Percentiles rank a stretch among this genome's conserved stretches.
These are phyloP conservation scores for Dromius quadrimaculatus DNA, from an alignment of 2,888 invertebrate species.

Conservation along the genomic window DNA sequence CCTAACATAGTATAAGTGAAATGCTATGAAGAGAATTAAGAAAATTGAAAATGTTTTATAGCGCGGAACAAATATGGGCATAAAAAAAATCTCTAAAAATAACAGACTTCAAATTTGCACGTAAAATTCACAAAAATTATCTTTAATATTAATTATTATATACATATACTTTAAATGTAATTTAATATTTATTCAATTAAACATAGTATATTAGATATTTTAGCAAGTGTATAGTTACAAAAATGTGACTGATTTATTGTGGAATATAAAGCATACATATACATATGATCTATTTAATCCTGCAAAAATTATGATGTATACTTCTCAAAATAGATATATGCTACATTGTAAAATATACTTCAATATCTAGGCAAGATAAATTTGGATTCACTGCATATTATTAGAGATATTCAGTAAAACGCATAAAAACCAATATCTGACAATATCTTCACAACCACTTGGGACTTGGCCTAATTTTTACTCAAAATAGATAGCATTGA, in stretches of 20 bases:
- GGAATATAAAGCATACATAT: constrained; percentile 30
- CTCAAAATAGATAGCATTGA: no score
- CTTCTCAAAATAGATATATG: constrained; percentile 8
- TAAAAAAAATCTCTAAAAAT: not conserved
- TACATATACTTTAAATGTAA: constrained; percentile 40
- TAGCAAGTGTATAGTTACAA: constrained; percentile 41
- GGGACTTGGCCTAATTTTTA: no score
- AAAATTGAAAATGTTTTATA: not conserved
- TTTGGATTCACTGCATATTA: constrained; percentile 9
- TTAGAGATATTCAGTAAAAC: constrained; percentile 15
- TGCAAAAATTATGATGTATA: constrained; percentile 2
- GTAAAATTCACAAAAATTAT: constrained; percentile 40
- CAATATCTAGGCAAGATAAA: constrained; percentile 8
- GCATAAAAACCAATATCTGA: constrained; percentile 17
- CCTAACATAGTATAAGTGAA: not conserved
- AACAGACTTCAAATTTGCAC: constrained; percentile 25
- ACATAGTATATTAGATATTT: constrained; percentile 33
- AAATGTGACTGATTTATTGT: constrained; percentile 29
- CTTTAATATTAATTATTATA: constrained; percentile 39
- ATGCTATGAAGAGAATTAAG: not conserved
- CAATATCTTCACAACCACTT: no score
- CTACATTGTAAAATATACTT: not conserved
- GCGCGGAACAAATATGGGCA: constrained; percentile 3
- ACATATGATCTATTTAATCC: constrained; percentile 1
- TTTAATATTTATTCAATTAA: constrained; percentile 37